Conservation (phyloP, 2,797 vertebrate genomes). For the Squalus acanthias region DNA sequence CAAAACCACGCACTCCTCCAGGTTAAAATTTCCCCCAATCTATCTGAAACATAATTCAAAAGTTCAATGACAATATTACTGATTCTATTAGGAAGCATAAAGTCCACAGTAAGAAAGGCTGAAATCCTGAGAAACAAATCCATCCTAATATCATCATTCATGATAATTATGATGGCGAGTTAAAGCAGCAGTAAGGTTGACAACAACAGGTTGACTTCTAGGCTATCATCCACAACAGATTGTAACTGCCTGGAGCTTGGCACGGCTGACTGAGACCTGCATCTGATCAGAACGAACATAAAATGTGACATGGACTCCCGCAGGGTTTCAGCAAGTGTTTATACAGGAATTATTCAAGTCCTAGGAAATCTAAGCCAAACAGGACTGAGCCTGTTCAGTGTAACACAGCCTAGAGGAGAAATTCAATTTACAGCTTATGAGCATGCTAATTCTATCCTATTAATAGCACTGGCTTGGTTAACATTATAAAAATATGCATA, state of each 20-base stretch:
- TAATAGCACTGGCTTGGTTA: not conserved
- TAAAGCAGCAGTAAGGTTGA: not conserved
- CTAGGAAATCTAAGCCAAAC: not conserved
- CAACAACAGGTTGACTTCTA: not conserved
- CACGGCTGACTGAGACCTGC: not conserved
- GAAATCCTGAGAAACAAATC: not conserved
- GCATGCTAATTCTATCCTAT: not conserved
- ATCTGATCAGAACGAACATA: not conserved
- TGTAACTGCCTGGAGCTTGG: not conserved
- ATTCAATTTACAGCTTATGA: not conserved
- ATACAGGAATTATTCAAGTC: not conserved
- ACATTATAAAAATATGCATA: not conserved
- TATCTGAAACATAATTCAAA: not conserved
- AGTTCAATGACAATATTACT: not conserved
- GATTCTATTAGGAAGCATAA: not conserved
- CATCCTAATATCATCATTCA: not conserved
- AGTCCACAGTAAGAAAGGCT: too few species aligned
- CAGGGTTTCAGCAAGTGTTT: not conserved
- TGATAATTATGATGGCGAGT: not conserved
- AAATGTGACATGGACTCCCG: not conserved
- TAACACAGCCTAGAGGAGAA: not conserved
- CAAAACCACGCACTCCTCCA: too few species aligned
- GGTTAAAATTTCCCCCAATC: too few species aligned
- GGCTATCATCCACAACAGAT: not conserved
- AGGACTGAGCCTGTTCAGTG: not conserved